Evolutionary conservation across 2,797 vertebrate species (phyloP).

Genomic region (Eulemur mongoz): DNA sequence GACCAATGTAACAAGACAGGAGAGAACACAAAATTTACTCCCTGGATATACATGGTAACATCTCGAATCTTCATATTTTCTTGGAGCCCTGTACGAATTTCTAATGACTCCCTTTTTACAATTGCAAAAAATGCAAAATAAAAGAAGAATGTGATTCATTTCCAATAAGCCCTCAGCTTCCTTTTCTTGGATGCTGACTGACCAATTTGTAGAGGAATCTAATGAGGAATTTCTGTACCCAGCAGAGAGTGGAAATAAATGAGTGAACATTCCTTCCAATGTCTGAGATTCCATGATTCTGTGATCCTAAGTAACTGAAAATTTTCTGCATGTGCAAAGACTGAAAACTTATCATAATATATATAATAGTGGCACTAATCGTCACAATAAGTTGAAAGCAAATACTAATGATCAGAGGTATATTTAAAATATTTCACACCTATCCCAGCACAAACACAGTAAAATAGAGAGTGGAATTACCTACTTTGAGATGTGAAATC

Average conservation of each 20-base stretch:
- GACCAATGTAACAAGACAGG: neutral
- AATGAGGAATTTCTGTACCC: neutral
- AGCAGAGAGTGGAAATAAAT: neutral
- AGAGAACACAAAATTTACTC: neutral
- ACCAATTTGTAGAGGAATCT: neutral
- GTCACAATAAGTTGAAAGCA: neutral
- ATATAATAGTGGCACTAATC: neutral
- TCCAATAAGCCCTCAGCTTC: neutral
- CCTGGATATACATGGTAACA: neutral
- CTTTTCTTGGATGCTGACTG: neutral
- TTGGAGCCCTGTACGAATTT: neutral
- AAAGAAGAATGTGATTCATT: neutral
- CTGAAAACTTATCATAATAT: neutral
- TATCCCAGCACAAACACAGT: neutral
- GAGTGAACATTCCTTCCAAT: neutral
- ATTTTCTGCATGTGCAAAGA: neutral
- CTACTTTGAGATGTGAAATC: neutral
- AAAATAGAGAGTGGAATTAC: constrained; percentile 24
- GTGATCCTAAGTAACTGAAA: neutral
- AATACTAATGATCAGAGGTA: neutral
- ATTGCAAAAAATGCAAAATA: neutral
- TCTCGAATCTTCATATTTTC: neutral
- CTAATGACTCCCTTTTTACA: neutral
- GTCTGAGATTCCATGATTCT: neutral
- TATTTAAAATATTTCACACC: neutral